These are phyloP conservation scores for Grammomys dolichurus DNA, from an alignment of 2,113 vertebrate species.

Conservation along the genomic window DNA sequence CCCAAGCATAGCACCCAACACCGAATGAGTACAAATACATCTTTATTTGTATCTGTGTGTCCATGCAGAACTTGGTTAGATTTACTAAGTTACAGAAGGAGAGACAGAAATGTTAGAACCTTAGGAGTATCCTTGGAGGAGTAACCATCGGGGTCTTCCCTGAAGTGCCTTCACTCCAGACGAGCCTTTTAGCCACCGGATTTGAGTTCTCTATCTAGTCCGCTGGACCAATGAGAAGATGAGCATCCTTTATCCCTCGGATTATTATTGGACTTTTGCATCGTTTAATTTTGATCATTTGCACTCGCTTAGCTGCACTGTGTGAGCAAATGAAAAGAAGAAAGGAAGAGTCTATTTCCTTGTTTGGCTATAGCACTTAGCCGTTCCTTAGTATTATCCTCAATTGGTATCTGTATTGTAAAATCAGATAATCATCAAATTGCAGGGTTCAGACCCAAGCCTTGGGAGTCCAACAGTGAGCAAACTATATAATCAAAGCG, in stretches of 20 bases:
- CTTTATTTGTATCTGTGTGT: neutral
- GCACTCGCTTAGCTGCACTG: neutral
- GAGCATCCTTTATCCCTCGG: neutral
- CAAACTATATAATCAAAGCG: constrained; percentile 34
- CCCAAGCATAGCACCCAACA: neutral
- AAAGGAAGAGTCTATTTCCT: constrained; percentile 23
- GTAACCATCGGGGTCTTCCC: neutral
- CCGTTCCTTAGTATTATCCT: constrained; percentile 37
- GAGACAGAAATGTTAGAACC: neutral
- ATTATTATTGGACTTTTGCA: neutral
- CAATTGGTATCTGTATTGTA: constrained; percentile 51
- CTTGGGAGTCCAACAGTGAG: constrained; percentile 32
- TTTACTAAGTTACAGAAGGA: neutral
- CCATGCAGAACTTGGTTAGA: neutral
- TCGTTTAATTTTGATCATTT: neutral
- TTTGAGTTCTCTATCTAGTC: neutral
- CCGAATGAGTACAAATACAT: neutral
- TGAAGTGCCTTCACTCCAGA: neutral
- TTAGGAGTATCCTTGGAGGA: neutral
- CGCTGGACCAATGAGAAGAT: constrained; percentile 34
- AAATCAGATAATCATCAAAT: constrained; percentile 63
- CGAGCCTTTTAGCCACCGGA: neutral
- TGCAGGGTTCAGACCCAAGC: constrained; percentile 41
- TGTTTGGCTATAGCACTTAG: neutral
- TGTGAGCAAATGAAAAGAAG: constrained; percentile 11